Conservation (phyloP, 2,797 vertebrate genomes). For the Hoplostethus atlanticus region DNA sequence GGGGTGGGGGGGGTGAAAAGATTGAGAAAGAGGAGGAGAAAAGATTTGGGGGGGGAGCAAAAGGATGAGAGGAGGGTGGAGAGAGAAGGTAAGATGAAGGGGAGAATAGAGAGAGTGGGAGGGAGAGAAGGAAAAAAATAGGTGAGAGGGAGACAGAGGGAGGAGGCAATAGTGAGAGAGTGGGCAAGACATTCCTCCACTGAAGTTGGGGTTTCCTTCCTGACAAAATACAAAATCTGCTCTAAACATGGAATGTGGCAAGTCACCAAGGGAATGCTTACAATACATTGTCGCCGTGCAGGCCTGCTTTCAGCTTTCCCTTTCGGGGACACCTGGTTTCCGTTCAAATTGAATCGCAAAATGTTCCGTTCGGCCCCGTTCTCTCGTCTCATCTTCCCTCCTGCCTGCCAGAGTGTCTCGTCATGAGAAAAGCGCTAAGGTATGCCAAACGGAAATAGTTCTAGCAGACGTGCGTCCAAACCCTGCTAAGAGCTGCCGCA, state of each 20-base stretch:
- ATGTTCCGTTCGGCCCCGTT: conserved; percentile 48
- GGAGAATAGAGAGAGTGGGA: conserved; percentile 25
- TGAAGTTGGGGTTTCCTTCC: conserved; percentile 48
- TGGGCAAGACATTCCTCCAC: conserved; percentile 32
- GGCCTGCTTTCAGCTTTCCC: conserved; percentile 20
- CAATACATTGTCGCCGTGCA: conserved; percentile 30
- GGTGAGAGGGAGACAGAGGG: conserved; percentile 36
- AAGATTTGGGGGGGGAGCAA: neutral
- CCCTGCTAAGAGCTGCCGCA: conserved; percentile 34
- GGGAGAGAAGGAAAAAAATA: conserved; percentile 28
- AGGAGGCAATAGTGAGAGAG: conserved; percentile 35
- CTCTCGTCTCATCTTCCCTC: conserved; percentile 55
- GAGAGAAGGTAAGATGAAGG: conserved; percentile 10
- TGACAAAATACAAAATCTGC: conserved; percentile 32
- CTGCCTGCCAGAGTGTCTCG: conserved; percentile 54
- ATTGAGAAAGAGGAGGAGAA: neutral
- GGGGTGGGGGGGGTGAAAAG: conserved; percentile 4
- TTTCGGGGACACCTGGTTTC: conserved; percentile 43
- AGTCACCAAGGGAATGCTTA: conserved; percentile 21
- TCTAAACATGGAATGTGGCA: conserved; percentile 51
- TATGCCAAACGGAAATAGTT: conserved; percentile 75
- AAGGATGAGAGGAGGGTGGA: conserved; percentile 10
- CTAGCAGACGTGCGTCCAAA: conserved; percentile 56
- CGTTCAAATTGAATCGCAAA: conserved; percentile 36
- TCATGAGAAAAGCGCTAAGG: conserved; percentile 57